Evolutionary conservation across 1,140 invertebrate species (phyloP), one percentile per base, ranked within the genome.

Genomic region (Solenopsis invicta): DNA sequence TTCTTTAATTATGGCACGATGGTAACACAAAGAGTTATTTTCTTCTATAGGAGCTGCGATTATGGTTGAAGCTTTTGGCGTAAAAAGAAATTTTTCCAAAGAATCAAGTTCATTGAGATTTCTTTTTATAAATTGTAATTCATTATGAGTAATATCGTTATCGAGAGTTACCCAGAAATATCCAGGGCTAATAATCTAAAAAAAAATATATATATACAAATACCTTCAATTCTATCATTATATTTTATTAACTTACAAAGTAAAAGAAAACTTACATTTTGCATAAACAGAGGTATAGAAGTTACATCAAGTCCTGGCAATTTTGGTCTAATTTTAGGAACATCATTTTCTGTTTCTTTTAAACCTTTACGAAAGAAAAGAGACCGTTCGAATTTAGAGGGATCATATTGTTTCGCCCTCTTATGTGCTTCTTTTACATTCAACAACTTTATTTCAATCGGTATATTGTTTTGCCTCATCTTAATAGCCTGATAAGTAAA

Each of bases 151-250:
- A 34, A 88, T 93, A 0, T 95, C 93, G 61, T 96, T 95, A 69
- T 94, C 93, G 72, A 96, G 93, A 59, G 96, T 96, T 24, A 94
- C 96, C 96, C 96, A 97, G 92, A 97, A 97, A 89, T 96, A 95
- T 71, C 96, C 95, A 1, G 97, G 96, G 90, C 96, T 95, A 6
- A 96, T 92, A 0, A 95, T 76, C 96, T 97, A 89, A 12, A 94
- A 90, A 52, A 37, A 1, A 21, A 56, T 48, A 48, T 48, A 12
- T 48, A 48, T 48, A 48, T 48, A 12, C 12, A 48, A 10, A 48
- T 48, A 48, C 0, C 12, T 2, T 48, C 48, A 52, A 50, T 50
- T 29, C 12, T 41, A 37, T 52, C 21, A 18, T 59, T 52, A 9
- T 29, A 80, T 12, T 54, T 56, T 74, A 72, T 4, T 54, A 8